Base-by-base conservation (phyloP, 2,113 vertebrate genomes). In the Thunnus thynnus region DNA sequence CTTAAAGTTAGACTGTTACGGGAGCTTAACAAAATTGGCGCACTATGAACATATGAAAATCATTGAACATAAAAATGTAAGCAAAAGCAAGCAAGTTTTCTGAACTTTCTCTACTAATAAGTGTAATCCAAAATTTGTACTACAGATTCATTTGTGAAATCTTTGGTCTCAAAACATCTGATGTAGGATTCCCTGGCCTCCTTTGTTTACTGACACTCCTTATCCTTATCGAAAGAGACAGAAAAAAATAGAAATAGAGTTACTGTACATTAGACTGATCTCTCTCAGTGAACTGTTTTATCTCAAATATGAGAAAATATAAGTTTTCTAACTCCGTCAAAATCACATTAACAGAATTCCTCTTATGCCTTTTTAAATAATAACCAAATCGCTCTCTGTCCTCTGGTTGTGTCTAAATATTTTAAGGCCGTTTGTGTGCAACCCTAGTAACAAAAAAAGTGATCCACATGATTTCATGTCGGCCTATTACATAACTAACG, bases 341-440 rank as follows among this genome's bases (percentile, higher is more conserved):
- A 36, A 73, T 69, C 65, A 56, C 18, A 51, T 72, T 50, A 80
- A 41, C 41, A 1, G 0, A 62, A 81, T 68, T 46, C 48, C 2
- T 50, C 50, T 63, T 1, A 7, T 5, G 22, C 18, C 8, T 50
- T 44, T 30, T 55, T 10, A 52, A 69, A 79, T 36, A 48, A 41
- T 25, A n/a, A 47, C 6, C 69, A 57, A 14, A 50, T 2, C 10
- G 16, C 27, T 22, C 55, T 46, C 56, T 65, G 17, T 62, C 56
- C 6, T 47, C 7, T 72, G 57, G 20, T 36, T 66, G 18, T 20
- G n/a, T 67, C 36, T 58, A 44, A 63, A 48, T 50, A 44, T 74
- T 56, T 73, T 32, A 47, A 47, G n/a, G 32, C 11, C 13, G 25
- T 17, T 25, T 54, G 12, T 50, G 47, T 63, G 7, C 5, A 56